Percentiles rank a stretch among this genome's conserved stretches.
phyloP scores from a whole-genome alignment of 2,113 vertebrate genomes.

The Penelope pileata region DNA sequence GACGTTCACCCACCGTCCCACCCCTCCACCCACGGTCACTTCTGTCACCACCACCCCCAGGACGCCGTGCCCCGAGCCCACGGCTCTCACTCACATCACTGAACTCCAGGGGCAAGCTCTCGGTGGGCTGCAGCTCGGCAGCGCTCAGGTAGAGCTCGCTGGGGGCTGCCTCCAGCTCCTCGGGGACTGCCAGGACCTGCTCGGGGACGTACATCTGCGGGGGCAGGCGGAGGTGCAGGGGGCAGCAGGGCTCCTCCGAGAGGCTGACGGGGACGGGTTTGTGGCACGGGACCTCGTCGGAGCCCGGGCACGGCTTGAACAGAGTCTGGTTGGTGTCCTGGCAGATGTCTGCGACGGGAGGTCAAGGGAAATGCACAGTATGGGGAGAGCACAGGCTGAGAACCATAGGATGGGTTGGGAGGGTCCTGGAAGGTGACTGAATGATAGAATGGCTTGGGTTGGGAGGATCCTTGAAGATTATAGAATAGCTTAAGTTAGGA shows the following conservation, averaged over 20 bases:
- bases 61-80: no score
- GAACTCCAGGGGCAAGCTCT: constrained; percentile 95
- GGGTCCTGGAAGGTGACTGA: no score
- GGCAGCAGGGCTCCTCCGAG: constrained; percentile 91
- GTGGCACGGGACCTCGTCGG: constrained; percentile 90
- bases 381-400: no score
- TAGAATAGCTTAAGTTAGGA: no score
- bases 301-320: constrained; percentile 90
- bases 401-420: no score
- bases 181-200: constrained; percentile 83
- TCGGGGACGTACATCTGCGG: constrained; percentile 92
- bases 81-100: constrained; percentile 90
- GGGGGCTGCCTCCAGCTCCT: constrained; percentile 82
- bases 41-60: no score
- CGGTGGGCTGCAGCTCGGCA: constrained; percentile 95
- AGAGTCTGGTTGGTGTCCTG: constrained; percentile 93
- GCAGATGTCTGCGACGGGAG: constrained; percentile 84
- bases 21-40: no score
- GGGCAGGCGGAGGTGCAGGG: constrained; percentile 89
- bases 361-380: constrained; percentile 75
- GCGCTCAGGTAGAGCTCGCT: constrained; percentile 93
- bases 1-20: no score
- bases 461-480: no score
- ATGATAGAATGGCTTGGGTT: no score
- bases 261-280: constrained; percentile 90